phyloP scores from a whole-genome alignment of 2,888 invertebrate genomes.

The Junonia oenone region DNA sequence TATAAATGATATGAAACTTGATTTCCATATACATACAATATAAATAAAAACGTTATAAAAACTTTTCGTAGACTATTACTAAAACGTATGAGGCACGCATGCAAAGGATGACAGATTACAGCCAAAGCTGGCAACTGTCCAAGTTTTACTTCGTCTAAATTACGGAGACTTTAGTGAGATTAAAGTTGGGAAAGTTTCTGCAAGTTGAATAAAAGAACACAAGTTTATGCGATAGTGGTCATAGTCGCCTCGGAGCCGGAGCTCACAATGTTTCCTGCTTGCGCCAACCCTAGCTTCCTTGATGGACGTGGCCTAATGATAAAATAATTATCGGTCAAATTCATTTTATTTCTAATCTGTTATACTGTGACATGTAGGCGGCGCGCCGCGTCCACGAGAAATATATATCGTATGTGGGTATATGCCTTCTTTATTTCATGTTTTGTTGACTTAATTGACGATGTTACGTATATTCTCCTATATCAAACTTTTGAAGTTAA shows the following conservation, averaged over 20 bases:
- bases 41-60: too few relatives aligned
- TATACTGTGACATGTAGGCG: neutral
- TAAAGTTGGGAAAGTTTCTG: neutral
- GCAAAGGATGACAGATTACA: neutral
- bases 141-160: neutral
- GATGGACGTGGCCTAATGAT: neutral
- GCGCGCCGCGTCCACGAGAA: neutral
- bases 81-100: too few relatives aligned
- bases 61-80: too few relatives aligned
- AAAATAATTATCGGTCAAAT: neutral
- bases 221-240: neutral
- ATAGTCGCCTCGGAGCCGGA: neutral
- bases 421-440: too few relatives aligned
- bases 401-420: too few relatives aligned
- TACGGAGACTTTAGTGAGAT: neutral
- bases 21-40: too few relatives aligned
- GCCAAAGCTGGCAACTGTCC: neutral
- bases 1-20: too few relatives aligned
- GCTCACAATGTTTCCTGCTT: too few relatives aligned
- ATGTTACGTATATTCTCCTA: too few relatives aligned
- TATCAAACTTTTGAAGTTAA: too few relatives aligned
- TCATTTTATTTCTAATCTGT: neutral
- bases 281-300: too few relatives aligned
- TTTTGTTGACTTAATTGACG: too few relatives aligned
- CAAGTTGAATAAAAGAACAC: neutral